phyloP scores from a whole-genome alignment of 2,113 vertebrate species.

The Cinclus mexicanus region DNA sequence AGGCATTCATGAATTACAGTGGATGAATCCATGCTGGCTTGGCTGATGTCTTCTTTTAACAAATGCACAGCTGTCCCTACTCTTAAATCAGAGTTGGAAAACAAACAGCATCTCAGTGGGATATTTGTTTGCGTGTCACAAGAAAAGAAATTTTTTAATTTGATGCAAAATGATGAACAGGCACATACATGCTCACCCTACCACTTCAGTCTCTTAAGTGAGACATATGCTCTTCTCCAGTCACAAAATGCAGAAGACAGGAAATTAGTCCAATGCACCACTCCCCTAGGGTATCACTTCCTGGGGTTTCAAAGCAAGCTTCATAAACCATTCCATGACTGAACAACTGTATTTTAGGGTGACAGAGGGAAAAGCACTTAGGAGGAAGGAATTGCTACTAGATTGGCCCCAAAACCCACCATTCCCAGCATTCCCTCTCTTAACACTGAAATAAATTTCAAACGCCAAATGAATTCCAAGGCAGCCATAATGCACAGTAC shows the following conservation, averaged over 20 bases:
- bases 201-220: background rate
- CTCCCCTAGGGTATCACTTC: background rate
- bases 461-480: background rate
- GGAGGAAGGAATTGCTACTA: background rate
- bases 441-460: background rate
- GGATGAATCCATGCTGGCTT: background rate
- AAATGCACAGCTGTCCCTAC: background rate
- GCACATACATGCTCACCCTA: accelerated
- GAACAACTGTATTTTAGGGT: background rate
- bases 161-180: background rate
- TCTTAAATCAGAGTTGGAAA: background rate
- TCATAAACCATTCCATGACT: background rate
- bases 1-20: background rate
- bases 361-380: background rate
- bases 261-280: background rate
- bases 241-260: background rate
- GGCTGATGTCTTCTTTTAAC: background rate
- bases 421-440: background rate
- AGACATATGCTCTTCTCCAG: background rate
- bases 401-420: background rate
- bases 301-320: background rate
- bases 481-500: background rate
- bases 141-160: background rate
- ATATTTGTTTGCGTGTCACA: background rate
- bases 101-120: background rate